Evolutionary conservation across 2,113 vertebrate species (phyloP).

Genomic region (Apodemus speciosus): DNA sequence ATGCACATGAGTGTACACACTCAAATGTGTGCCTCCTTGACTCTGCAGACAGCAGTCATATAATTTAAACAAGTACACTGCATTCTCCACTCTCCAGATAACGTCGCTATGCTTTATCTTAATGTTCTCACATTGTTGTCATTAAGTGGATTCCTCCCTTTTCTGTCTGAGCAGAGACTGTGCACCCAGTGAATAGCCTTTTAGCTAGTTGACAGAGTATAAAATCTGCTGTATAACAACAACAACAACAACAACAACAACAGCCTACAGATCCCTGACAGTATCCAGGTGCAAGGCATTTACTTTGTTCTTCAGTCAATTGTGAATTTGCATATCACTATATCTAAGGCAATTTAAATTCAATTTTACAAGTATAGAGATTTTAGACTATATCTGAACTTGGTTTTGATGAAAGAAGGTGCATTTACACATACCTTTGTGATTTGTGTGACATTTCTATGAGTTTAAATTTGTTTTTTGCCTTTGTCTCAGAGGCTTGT

Average conservation of each 20-base stretch:
- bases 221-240: neutral
- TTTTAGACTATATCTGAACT: neutral
- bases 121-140: slow-evolving; percentile 52
- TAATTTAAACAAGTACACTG: neutral
- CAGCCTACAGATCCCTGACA: neutral
- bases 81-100: slow-evolving; percentile 34
- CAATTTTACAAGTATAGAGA: neutral
- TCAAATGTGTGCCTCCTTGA: neutral
- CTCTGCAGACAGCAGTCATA: slow-evolving; percentile 13
- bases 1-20: neutral
- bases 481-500: neutral
- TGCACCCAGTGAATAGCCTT: neutral
- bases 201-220: neutral
- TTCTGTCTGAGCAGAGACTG: slow-evolving; percentile 54
- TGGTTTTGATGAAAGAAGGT: neutral
- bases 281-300: neutral
- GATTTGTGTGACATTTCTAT: slow-evolving; percentile 4
- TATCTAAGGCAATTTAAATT: neutral
- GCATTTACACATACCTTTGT: neutral
- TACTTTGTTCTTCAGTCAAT: neutral
- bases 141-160: neutral
- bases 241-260: neutral
- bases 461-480: neutral
- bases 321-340: neutral
- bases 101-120: slow-evolving; percentile 51